A percentile compares a stretch with the other conserved stretches of the same genome.
Evolutionary conservation across 2,888 invertebrate species (phyloP).

Genomic region (Oscheius sp.): DNA sequence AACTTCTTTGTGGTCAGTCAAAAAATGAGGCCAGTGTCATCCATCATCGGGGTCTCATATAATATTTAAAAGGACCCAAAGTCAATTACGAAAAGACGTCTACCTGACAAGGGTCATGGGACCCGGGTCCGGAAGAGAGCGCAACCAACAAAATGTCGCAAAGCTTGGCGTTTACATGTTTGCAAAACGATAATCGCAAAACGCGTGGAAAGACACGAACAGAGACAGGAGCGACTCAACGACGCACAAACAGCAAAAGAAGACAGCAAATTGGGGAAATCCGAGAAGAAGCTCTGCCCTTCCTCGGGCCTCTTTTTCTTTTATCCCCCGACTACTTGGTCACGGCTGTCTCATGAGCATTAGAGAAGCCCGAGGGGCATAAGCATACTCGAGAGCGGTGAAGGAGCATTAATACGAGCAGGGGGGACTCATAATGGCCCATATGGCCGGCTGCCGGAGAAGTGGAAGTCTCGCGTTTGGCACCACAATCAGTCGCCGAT

Average conservation of each 20-base stretch:
- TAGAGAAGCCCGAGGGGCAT: conserved; percentile 16
- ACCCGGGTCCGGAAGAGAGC: conserved; percentile 2
- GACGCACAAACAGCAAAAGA: conserved; percentile 9
- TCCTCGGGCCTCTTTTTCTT: background rate
- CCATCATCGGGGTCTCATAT: conserved; percentile 22
- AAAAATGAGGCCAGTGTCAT: background rate
- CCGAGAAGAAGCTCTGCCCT: background rate
- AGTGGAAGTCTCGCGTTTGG: background rate
- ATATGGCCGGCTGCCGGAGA: conserved; percentile 18
- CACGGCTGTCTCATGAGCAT: background rate
- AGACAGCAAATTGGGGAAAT: background rate
- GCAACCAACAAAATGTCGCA: conserved; percentile 14
- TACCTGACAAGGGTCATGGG: background rate
- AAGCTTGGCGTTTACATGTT: conserved; percentile 22
- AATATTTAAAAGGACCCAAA: background rate
- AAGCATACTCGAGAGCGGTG: conserved; percentile 25
- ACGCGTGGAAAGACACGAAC: conserved; percentile 22
- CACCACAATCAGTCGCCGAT: conserved; percentile 29
- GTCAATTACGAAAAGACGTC: background rate
- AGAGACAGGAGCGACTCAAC: background rate
- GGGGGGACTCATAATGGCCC: conserved; percentile 29
- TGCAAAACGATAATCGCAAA: conserved; percentile 29
- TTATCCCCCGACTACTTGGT: background rate
- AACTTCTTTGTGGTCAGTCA: background rate
- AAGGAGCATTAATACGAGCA: conserved; percentile 33